Evolutionary conservation across 2,797 vertebrate species (phyloP), one percentile per base, ranked within the genome.

Genomic region (Knipowitschia caucasica): DNA sequence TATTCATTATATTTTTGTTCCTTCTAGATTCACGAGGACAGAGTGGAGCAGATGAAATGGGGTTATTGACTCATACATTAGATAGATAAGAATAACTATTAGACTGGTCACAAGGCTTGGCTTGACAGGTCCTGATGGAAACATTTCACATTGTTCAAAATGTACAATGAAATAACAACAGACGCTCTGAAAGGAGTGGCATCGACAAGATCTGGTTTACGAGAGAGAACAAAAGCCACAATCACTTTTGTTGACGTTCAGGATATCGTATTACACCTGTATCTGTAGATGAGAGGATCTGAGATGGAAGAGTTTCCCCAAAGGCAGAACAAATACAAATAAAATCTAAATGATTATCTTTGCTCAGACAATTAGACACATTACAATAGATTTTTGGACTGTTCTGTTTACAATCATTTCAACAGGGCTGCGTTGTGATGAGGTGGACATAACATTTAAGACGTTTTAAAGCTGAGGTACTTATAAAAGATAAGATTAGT

Each of bases 251-350:
- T 12, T 15, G 15, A 0, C 25, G 39, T 56, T 14, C 35, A 31
- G 45, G 17, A 33, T 59, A 71, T 80, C 39, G 39, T 8, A 58
- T 77, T 74, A 64, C 73, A 68, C 3, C 7, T 23, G 17, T 50
- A 52, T 62, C 29, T 14, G 14, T 14, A 43, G 8, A 30, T 62
- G 7, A 17, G 40, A 7, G 5, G 8, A 30, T 62, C 8, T 20
- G 40, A 7, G 5, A 9, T 78, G 59, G 56, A 40, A 39, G 49
- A 62, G 25, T 42, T 20, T 42, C 5, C 15, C 59, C 21, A 58
- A 52, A 55, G 8, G 18, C 17, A 5, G 1, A 25, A 10, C 24
- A 18, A 46, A 62, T 34, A 62, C n/a, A 62, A 80, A 44, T 45
- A 5, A 26, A 51, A 25, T 5, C 9, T 42, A n/a, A n/a, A 7